These are phyloP conservation scores for Hydrolagus affinis DNA, from an alignment of 2,113 vertebrate genomes.

Conservation along the genomic window DNA sequence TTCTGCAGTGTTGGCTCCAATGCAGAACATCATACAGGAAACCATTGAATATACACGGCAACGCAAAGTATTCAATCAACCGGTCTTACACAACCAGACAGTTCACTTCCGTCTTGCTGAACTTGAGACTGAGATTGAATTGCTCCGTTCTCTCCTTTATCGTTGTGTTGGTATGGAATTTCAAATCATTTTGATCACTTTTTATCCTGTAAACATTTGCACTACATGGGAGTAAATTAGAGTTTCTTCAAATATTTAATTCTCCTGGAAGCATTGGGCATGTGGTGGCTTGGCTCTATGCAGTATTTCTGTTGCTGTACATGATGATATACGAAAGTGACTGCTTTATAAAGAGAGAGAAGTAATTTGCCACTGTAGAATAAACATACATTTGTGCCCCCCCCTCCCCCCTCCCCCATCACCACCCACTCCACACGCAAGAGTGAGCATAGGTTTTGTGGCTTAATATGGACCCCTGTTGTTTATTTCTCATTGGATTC, in stretches of 20 bases:
- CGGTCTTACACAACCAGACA: slow-evolving; percentile 66
- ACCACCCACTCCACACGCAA: too few species aligned
- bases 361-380: too few species aligned
- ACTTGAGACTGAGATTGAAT: slow-evolving; percentile 69
- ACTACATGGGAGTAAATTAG: neutral
- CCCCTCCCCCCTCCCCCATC: too few species aligned
- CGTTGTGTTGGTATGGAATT: slow-evolving; percentile 52
- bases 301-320: too few species aligned
- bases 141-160: slow-evolving; percentile 68
- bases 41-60: slow-evolving; percentile 66
- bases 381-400: too few species aligned
- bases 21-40: slow-evolving; percentile 65
- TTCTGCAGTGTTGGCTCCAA: slow-evolving; percentile 51
- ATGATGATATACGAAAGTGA: too few species aligned
- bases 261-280: neutral
- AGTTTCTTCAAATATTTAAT: neutral
- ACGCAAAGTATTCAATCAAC: slow-evolving; percentile 58
- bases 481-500: too few species aligned
- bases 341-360: too few species aligned
- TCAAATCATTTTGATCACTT: neutral
- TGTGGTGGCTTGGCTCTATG: neutral
- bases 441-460: too few species aligned
- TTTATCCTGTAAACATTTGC: neutral
- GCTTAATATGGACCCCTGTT: too few species aligned
- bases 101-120: slow-evolving; percentile 74